Conservation (phyloP, 2,888 invertebrate genomes). For the Amiota communis region DNA sequence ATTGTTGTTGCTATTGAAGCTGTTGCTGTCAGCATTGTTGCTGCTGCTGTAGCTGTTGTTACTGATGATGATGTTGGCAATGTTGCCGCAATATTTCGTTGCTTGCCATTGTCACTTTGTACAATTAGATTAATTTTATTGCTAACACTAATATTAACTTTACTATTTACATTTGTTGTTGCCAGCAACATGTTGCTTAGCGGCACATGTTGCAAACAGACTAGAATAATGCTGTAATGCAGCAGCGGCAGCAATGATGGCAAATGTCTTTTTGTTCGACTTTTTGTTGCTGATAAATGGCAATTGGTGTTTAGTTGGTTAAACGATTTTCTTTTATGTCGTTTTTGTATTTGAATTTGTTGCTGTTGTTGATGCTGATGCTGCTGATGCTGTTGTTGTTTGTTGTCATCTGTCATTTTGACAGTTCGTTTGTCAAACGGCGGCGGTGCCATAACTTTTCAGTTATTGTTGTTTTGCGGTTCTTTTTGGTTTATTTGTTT, state of each 20-base stretch:
- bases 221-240: constrained; percentile 54
- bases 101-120: constrained; percentile 43
- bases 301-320: constrained; percentile 28
- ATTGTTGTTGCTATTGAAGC: constrained; percentile 40
- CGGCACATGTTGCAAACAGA: constrained; percentile 55
- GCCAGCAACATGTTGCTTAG: constrained; percentile 51
- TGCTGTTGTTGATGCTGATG: background rate
- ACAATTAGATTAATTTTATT: constrained; percentile 64
- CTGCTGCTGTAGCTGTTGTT: constrained; percentile 42
- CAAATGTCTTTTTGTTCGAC: constrained; percentile 22
- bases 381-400: too few relatives aligned
- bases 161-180: constrained; percentile 61
- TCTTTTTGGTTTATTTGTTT: constrained; percentile 44
- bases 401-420: constrained; percentile 58
- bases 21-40: constrained; percentile 32
- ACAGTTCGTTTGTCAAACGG: constrained; percentile 62
- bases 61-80: constrained; percentile 40
- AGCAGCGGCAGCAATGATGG: constrained; percentile 49
- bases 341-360: constrained; percentile 41
- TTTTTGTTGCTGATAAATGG: constrained; percentile 39
- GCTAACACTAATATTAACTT: constrained; percentile 63
- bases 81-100: constrained; percentile 20
- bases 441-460: constrained; percentile 44
- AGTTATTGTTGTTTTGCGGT: background rate
- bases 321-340: constrained; percentile 38